These are phyloP conservation scores for Diarsia rubi DNA, from an alignment of 2,888 invertebrate species.

Conservation along the genomic window DNA sequence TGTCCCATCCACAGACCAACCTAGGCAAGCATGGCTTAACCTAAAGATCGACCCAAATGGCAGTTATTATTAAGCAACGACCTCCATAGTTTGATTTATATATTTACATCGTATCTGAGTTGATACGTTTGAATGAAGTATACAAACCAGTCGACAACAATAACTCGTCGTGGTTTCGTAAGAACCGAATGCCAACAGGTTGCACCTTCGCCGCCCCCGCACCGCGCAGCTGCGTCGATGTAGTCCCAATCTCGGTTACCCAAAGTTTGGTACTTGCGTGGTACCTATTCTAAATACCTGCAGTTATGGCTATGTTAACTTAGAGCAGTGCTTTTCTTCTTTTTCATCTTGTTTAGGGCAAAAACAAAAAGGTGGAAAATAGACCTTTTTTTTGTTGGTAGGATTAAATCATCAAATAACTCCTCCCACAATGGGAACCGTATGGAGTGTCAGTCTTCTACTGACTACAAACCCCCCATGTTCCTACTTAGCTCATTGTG, in stretches of 20 bases:
- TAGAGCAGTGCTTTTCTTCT: neutral
- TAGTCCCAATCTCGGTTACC: neutral
- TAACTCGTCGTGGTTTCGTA: conserved; percentile 9
- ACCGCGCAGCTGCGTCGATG: neutral
- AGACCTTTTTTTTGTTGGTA: too few species aligned
- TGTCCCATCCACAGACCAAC: too few species aligned
- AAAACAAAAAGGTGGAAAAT: neutral
- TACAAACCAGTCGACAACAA: conserved; percentile 12
- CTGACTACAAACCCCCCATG: too few species aligned
- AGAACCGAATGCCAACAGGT: conserved; percentile 24
- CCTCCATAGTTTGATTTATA: neutral
- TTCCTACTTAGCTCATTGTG: too few species aligned
- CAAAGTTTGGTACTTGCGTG: neutral
- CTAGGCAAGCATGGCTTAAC: too few species aligned
- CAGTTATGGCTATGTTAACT: neutral
- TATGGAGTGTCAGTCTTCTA: too few species aligned
- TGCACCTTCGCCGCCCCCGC: neutral
- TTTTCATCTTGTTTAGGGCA: neutral
- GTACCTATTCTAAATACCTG: conserved; percentile 28
- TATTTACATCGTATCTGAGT: neutral
- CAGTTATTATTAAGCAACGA: too few species aligned
- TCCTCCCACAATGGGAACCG: too few species aligned
- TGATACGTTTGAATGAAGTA: conserved; percentile 12
- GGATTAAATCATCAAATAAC: too few species aligned
- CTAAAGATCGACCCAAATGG: too few species aligned